Percentiles rank a stretch among this genome's conserved stretches.
Evolutionary conservation across 2,888 invertebrate species (phyloP).

Genomic region (Fissipunctia ypsillon): DNA sequence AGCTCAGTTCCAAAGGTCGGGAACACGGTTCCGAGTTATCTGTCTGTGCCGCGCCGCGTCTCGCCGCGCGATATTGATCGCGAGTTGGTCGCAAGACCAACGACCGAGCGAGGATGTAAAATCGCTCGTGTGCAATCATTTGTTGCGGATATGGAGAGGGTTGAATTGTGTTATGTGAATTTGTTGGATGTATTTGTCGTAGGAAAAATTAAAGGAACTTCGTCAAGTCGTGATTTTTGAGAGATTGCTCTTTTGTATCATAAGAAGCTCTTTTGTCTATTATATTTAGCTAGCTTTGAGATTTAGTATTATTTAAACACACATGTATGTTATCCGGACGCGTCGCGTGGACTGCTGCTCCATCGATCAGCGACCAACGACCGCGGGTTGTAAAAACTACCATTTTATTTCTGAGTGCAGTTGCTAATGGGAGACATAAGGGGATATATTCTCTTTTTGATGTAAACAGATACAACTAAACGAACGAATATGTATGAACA

Average conservation of each 20-base stretch:
- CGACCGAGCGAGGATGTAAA: conserved; percentile 54
- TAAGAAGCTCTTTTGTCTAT: neutral
- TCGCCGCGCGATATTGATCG: conserved; percentile 60
- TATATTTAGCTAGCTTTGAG: neutral
- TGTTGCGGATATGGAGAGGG: neutral
- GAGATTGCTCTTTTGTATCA: neutral
- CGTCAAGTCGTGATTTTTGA: neutral
- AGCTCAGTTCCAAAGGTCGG: conserved; percentile 2
- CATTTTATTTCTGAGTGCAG: neutral
- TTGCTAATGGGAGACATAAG: neutral
- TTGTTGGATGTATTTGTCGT: neutral
- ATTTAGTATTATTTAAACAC: neutral
- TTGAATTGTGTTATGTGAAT: neutral
- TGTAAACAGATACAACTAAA: neutral
- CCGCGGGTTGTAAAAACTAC: conserved; percentile 5
- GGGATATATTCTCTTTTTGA: neutral
- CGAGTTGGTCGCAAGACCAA: conserved; percentile 33
- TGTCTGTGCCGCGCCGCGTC: conserved; percentile 29
- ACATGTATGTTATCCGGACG: neutral
- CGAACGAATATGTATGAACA: too few relatives aligned
- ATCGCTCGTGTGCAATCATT: conserved; percentile 42
- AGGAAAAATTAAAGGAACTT: neutral
- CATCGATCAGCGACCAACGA: conserved; percentile 32
- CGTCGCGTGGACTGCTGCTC: too few relatives aligned
- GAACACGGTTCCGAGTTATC: conserved; percentile 13